Evolutionary conservation across 2,888 invertebrate genomes (phyloP).

Genomic region (Lysandra bellargus): DNA sequence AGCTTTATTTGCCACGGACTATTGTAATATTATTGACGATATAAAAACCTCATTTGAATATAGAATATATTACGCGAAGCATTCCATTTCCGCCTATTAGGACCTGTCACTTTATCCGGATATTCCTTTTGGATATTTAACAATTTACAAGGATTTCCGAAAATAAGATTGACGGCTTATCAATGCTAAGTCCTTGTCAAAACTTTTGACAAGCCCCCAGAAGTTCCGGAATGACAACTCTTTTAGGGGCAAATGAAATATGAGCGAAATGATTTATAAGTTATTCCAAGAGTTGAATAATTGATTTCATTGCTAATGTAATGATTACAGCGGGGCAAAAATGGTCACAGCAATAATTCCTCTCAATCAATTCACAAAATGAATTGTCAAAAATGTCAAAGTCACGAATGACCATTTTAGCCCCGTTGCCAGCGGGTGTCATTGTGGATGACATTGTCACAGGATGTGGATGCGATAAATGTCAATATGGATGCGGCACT

Average conservation of each 20-base stretch:
- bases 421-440: too few species aligned
- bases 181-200: conserved; percentile 24
- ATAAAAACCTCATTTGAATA: neutral
- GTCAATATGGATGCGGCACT: too few species aligned
- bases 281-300: neutral
- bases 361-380: too few species aligned
- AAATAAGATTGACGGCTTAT: conserved; percentile 28
- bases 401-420: too few species aligned
- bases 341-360: too few species aligned
- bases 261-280: neutral
- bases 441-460: too few species aligned
- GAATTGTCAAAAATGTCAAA: too few species aligned
- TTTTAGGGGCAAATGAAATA: conserved; percentile 17
- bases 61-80: neutral
- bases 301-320: neutral
- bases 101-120: neutral
- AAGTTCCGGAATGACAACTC: conserved; percentile 23
- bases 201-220: conserved; percentile 28
- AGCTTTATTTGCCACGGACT: too few species aligned
- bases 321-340: too few species aligned
- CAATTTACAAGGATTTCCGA: conserved; percentile 22
- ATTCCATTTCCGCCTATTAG: conserved; percentile 5
- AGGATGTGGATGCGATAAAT: too few species aligned
- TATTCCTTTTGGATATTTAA: conserved; percentile 9
- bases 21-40: neutral